Percentiles rank a stretch among this genome's conserved stretches.
These are phyloP conservation scores for Dinocampus coccinellae DNA, from an alignment of 2,888 invertebrate species.

Conservation along the genomic window DNA sequence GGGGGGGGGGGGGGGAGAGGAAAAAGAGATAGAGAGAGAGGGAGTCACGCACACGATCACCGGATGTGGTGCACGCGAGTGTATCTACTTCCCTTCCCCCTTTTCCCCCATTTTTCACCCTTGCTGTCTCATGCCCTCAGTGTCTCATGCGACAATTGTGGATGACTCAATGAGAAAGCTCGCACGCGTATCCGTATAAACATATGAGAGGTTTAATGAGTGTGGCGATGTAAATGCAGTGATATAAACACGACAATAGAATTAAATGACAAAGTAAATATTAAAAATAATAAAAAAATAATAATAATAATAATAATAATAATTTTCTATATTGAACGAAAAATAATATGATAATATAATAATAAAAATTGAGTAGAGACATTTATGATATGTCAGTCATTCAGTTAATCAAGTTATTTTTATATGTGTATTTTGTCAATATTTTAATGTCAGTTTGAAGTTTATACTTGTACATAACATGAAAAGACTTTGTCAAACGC, in stretches of 20 bases:
- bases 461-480: background rate
- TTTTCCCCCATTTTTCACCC: too few species aligned
- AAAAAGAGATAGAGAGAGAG: too few species aligned
- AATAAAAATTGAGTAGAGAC: background rate
- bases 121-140: background rate
- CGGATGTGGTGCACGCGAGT: slow-evolving; percentile 1
- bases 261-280: too few species aligned
- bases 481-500: slow-evolving; percentile 15
- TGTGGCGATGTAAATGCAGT: too few species aligned
- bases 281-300: too few species aligned
- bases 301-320: too few species aligned
- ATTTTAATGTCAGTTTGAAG: too few species aligned
- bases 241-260: too few species aligned
- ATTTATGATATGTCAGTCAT: slow-evolving; percentile 19
- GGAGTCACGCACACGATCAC: slow-evolving; percentile 5
- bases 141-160: slow-evolving; percentile 42
- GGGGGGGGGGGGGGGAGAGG: too few species aligned
- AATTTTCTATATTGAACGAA: background rate
- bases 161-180: slow-evolving; percentile 55
- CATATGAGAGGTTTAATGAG: slow-evolving; percentile 38
- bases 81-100: too few species aligned
- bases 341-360: slow-evolving; percentile 2
- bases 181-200: too few species aligned
- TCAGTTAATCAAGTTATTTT: background rate
- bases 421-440: background rate